phyloP scores from a whole-genome alignment of 2,797 vertebrate genomes.

The Coccyzus lansbergi region DNA sequence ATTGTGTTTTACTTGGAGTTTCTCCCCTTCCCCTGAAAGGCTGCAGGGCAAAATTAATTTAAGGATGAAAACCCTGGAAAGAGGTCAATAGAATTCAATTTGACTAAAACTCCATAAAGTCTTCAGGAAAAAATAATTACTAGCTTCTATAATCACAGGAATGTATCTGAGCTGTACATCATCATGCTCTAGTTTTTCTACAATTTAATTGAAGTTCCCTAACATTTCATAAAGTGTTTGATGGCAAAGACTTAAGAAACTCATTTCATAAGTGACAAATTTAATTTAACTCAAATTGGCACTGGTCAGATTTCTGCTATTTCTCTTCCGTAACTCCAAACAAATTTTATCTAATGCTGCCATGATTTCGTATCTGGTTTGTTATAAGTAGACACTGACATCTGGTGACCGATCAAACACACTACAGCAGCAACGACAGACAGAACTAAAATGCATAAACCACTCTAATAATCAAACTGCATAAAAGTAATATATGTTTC shows the following conservation, averaged over 20 bases:
- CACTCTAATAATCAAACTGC: background rate
- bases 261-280: background rate
- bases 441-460: background rate
- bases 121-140: background rate
- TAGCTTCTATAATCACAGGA: background rate
- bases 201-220: background rate
- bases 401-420: conserved; percentile 51
- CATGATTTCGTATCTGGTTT: background rate
- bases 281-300: background rate
- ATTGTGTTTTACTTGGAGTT: background rate
- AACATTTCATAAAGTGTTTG: background rate
- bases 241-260: background rate
- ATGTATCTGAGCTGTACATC: background rate
- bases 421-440: conserved; percentile 30
- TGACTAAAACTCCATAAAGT: background rate
- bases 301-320: background rate
- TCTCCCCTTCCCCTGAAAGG: background rate
- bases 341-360: background rate
- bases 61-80: background rate
- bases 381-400: conserved; percentile 65
- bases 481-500: background rate
- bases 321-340: background rate
- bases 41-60: background rate
- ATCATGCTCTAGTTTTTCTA: background rate
- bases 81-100: background rate